Evolutionary conservation across 1,140 invertebrate genomes (phyloP).

Genomic region (Meloidogyne exigua): DNA sequence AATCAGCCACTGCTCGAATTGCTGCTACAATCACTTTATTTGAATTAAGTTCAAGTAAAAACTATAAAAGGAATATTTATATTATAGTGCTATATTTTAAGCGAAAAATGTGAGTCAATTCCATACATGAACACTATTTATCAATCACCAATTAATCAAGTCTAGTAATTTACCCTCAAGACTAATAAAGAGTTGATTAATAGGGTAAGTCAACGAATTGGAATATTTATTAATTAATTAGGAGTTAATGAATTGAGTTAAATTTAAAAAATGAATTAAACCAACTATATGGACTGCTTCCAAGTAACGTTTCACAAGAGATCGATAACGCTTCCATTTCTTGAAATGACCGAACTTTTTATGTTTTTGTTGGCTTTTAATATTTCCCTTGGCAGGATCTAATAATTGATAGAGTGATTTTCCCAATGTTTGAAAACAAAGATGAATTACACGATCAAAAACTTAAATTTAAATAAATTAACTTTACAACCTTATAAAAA

Average conservation of each 20-base stretch:
- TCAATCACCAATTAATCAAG: no score
- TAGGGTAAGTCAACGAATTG: no score
- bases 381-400: constrained; percentile 32
- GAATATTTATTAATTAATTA: no score
- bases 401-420: constrained; percentile 33
- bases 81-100: neutral
- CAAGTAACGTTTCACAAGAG: constrained; percentile 51
- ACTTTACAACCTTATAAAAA: neutral
- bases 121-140: no score
- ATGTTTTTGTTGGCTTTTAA: constrained; percentile 3
- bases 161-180: no score
- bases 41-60: constrained; percentile 52
- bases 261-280: neutral
- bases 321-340: constrained; percentile 51
- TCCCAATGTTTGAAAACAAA: constrained; percentile 53
- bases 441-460: constrained; percentile 57
- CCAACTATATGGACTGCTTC: constrained; percentile 45
- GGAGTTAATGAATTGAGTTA: no score
- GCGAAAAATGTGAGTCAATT: no score
- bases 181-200: no score
- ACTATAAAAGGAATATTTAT: constrained; percentile 45
- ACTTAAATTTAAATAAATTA: constrained; percentile 40
- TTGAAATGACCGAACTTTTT: constrained; percentile 37
- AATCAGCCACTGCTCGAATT: constrained; percentile 43
- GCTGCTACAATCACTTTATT: constrained; percentile 46